Evolutionary conservation across 2,888 invertebrate species (phyloP), one percentile per base, ranked within the genome.

Genomic region (Lissocephala sabroskyi): DNA sequence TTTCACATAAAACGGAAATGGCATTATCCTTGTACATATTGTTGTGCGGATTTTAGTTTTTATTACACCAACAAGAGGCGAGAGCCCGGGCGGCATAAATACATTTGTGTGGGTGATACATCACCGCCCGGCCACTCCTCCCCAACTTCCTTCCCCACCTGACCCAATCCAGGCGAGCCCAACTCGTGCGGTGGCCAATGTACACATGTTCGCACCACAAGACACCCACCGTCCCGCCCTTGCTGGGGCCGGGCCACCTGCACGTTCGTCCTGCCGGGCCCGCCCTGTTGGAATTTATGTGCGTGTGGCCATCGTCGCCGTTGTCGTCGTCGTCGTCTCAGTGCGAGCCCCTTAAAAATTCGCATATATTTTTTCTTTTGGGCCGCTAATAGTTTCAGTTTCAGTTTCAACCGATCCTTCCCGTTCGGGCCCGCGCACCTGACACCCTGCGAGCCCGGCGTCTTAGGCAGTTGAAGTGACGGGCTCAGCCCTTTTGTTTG

Each of bases 21-120:
- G 71, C 78, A 77, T 73, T 73, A 73, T 73, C 75, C 71, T 64
- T 67, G 71, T 78, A 77, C 78, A 73, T 77, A 73, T 77, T 73
- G 71, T 77, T 74, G 75, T 73, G 78, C 62, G 78, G 71, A 73
- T 74, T 73, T 73, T 77, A 73, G 71, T 73, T 73, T 73, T 73
- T 77, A 73, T 73, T 73, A 77, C 64, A 75, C 66, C 64, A 59
- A 64, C 62, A 57, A 64, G 61, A 35, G 62, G 56, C 53, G 40
- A 49, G 39, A n/a, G 42, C 35, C 44, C 23, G 45, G 17, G 49
- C 46, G 46, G 63, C 73, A 75, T 75, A 68, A 68, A 76, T 67
- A 68, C 65, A 76, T 76, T 76, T 68, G 65, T 73, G 62, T 67
- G 73, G 61, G 64, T 71, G 73, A 76, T 64, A 70, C 74, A 76